Evolutionary conservation across 1,140 invertebrate species (phyloP).

Genomic region (Heliconius himera): DNA sequence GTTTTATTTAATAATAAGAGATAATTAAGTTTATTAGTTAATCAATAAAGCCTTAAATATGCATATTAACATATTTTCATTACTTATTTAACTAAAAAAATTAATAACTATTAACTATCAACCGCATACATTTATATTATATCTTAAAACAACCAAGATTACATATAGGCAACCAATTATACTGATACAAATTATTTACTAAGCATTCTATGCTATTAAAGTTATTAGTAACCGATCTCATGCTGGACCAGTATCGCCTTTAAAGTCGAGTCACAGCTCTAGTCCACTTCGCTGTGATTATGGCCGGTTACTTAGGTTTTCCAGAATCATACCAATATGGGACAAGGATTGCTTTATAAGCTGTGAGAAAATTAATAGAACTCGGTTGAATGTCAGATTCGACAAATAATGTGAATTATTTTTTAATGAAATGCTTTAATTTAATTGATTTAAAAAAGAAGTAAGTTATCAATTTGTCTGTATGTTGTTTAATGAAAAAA

Average conservation of each 20-base stretch:
- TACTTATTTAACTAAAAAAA: no score
- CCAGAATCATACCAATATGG: slow-evolving; percentile 21
- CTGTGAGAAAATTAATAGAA: slow-evolving; percentile 15
- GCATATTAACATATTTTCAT: no score
- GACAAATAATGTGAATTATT: no score
- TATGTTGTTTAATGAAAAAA: no score
- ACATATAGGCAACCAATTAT: slow-evolving; percentile 16
- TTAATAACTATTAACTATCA: no score
- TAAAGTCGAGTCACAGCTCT: not conserved
- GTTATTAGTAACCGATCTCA: slow-evolving; percentile 29
- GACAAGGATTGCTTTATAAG: slow-evolving; percentile 7
- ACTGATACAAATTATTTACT: slow-evolving; percentile 22
- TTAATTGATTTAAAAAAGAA: no score
- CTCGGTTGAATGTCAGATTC: not conserved
- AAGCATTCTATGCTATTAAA: slow-evolving; percentile 14
- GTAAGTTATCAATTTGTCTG: no score
- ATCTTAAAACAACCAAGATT: not conserved
- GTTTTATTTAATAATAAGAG: no score
- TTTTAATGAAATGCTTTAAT: no score
- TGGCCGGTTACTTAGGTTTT: slow-evolving; percentile 18
- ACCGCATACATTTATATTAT: not conserved
- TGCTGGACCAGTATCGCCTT: slow-evolving; percentile 17
- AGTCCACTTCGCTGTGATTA: slow-evolving; percentile 4
- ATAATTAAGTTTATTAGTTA: no score
- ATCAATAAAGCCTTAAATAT: no score